Evolutionary conservation across 2,888 invertebrate species (phyloP).

Genomic region (Polymixis lichenea): DNA sequence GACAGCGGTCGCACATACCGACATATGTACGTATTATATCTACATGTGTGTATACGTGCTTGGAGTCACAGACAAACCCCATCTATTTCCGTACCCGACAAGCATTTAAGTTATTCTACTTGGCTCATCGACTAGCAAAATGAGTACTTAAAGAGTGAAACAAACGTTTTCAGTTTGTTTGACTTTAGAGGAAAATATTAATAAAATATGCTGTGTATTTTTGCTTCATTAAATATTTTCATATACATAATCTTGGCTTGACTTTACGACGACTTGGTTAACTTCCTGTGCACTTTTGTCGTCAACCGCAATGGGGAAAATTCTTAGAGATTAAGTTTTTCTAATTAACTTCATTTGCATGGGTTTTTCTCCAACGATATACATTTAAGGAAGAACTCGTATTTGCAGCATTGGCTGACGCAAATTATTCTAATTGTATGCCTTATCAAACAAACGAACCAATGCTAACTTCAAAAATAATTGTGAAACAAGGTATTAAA

Average conservation of each 20-base stretch:
- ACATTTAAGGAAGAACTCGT: background rate
- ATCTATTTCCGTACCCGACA: conserved; percentile 78
- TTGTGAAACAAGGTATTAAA: conserved; percentile 36
- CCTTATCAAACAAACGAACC: conserved; percentile 3
- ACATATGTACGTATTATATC: conserved; percentile 52
- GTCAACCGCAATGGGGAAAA: background rate
- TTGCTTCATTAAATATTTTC: conserved; percentile 21
- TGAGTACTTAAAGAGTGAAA: conserved; percentile 21
- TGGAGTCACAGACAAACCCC: conserved; percentile 61
- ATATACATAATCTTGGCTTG: background rate
- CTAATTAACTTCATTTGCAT: background rate
- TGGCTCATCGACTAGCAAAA: conserved; percentile 25
- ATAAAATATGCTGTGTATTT: conserved; percentile 1
- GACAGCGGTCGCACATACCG: conserved; percentile 63
- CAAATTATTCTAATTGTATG: background rate
- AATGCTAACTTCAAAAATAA: conserved; percentile 10
- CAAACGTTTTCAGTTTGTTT: conserved; percentile 12
- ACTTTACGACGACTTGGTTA: background rate
- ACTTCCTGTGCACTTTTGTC: conserved; percentile 11
- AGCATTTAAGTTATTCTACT: conserved; percentile 69
- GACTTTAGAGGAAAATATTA: conserved; percentile 12
- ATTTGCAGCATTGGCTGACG: conserved; percentile 4
- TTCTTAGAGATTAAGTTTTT: background rate
- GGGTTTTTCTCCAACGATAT: background rate
- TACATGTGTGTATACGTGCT: conserved; percentile 42